Base-by-base conservation (phyloP, 2,113 vertebrate genomes). In the Neodontobutis hainanensis region DNA sequence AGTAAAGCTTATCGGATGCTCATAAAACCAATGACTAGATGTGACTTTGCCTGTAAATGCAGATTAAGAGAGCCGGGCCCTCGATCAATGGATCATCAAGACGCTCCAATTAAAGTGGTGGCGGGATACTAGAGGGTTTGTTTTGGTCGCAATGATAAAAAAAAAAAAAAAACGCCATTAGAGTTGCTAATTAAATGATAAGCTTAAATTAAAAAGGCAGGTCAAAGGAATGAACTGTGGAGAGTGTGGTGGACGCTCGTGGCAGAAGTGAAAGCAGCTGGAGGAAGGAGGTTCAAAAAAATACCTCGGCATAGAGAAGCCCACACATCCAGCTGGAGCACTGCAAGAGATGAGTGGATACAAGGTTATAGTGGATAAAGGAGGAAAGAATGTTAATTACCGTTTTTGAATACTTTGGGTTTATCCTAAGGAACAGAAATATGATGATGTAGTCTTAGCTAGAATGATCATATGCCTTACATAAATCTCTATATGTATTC, bases 151-250 rank as follows among this genome's bases (percentile, higher is more conserved):
- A 38, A 71, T 68, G 80, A 82, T 83, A 75, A 70, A 75, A 88
- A 85, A 2, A 70, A 85, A 2, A 70, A 77, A 88, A 86, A 86
- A 87, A 82, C 73, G 75, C 68, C 69, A 88, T 84, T 86, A 88
- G 86, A 77, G 70, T 69, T 68, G 68, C 70, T 92, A 88, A 92
- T 92, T 91, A 91, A 91, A 91, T 86, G 88, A 91, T 91, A 91
- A 91, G 87, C 62, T 9, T 74, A 72, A 89, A 91, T 89, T 77
- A 85, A 89, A 27, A 80, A 87, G 34, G 62, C 68, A 64, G 85
- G 81, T 88, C 73, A 77, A 65, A 53, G 43, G 55, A 67, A 58
- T 69, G 58, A 77, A 74, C 63, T 49, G 57, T 59, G 57, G 44
- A 38, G 14, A 53, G 77, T 59, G 70, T 44, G 49, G 59, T 67